A percentile compares a stretch with the other conserved stretches of the same genome.
Evolutionary conservation across 2,113 vertebrate species (phyloP).

Genomic region (Odocoileus virginianus): DNA sequence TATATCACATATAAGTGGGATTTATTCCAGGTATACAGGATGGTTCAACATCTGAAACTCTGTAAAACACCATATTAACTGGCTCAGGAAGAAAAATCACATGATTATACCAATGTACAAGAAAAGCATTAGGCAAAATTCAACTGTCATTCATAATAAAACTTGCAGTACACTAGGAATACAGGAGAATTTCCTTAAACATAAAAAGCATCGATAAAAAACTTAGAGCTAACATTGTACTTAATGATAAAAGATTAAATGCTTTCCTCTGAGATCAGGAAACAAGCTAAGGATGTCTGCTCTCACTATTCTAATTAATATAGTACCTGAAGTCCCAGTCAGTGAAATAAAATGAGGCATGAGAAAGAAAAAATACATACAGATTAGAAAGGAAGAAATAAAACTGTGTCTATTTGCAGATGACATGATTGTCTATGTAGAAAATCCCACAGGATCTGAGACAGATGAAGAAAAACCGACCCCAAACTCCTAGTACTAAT

Average conservation of each 20-base stretch:
- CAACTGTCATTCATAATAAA: background rate
- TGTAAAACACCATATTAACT: background rate
- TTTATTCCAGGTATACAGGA: background rate
- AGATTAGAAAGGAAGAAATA: background rate
- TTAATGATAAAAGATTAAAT: background rate
- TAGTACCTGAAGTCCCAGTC: background rate
- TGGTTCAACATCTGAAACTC: background rate
- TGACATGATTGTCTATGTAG: background rate
- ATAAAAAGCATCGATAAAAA: background rate
- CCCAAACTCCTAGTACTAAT: background rate
- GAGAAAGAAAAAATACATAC: background rate
- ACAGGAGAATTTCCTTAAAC: background rate
- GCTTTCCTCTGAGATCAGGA: background rate
- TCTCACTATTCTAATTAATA: background rate
- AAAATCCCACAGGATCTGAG: background rate
- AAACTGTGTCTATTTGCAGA: background rate
- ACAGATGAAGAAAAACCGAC: background rate
- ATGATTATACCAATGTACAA: background rate
- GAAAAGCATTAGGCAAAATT: background rate
- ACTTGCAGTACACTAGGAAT: background rate
- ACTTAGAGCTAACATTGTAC: background rate
- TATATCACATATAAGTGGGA: background rate
- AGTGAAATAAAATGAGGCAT: background rate
- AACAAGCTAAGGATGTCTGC: background rate
- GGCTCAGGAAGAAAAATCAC: background rate